Base-by-base conservation (phyloP, 2,113 vertebrate species). In the Chunga burmeisteri region DNA sequence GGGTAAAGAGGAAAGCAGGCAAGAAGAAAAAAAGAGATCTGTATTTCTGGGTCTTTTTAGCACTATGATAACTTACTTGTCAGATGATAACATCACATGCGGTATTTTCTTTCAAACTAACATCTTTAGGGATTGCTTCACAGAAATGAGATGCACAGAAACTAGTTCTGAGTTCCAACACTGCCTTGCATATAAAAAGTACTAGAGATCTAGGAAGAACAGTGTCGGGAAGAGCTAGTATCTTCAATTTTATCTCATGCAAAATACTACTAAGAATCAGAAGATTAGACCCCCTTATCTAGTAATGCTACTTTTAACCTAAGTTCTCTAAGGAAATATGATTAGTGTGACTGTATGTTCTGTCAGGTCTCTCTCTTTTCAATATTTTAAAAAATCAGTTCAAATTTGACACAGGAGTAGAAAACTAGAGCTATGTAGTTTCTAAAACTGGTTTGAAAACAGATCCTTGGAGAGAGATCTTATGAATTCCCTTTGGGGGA, bases 381-480 rank as follows among this genome's bases (percentile, higher is more conserved):
- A 68, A 2, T n/a, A 27, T 52, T 67, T 81, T n/a, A 29, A 1
- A 10, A 86, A 80, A 66, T 70, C n/a, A 52, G 11, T 52, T 90
- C 40, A 67, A 38, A 80, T 71, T 78, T 84, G 50, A 81, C 42
- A 78, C 13, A 65, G 36, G 6, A 81, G 30, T 34, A 86, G 58
- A 59, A 88, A 92, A 63, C 7, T 16, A 67, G 44, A 95, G 30
- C 8, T 74, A 59, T 66, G 59, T 74, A 14, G 16, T 91, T 94
- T 63, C 52, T 71, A 71, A 78, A 95, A 72, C 21, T 63, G 25
- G 47, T 95, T 92, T 61, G 47, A 90, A 96, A 95, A 88, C 46
- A 88, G 63, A 62, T 34, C 26, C 8, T 18, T 55, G 50, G 59
- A 63, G 59, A 92, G 27, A 81, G 7, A 56, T 49, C 34, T 86